Evolutionary conservation across 1,140 invertebrate genomes (phyloP).

Genomic region (Liolophura sinensis): DNA sequence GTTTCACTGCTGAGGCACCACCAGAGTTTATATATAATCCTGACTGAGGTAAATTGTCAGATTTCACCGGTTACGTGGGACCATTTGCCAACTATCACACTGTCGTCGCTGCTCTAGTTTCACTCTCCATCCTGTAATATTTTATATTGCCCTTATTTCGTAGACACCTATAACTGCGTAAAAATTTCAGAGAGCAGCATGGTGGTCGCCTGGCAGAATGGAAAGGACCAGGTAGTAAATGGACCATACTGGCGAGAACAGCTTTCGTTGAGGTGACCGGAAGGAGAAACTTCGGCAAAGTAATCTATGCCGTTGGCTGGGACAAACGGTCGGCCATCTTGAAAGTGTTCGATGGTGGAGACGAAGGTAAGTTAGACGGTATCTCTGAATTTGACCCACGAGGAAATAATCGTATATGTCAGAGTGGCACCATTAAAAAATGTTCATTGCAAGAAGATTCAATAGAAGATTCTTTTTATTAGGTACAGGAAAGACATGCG

Average conservation of each 20-base stretch:
- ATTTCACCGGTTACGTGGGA: too few relatives aligned
- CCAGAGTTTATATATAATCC: too few relatives aligned
- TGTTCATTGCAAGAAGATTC: too few relatives aligned
- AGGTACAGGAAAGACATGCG: constrained; percentile 11
- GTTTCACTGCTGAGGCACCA: too few relatives aligned
- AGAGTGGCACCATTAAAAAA: too few relatives aligned
- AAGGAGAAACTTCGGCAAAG: constrained; percentile 23
- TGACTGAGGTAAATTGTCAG: too few relatives aligned
- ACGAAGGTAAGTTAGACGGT: constrained; percentile 7
- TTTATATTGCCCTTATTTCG: too few relatives aligned
- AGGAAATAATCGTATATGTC: too few relatives aligned
- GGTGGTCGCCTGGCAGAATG: constrained; percentile 29
- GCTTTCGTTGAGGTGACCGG: constrained; percentile 31
- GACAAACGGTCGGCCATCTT: constrained; percentile 26
- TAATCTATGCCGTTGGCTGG: constrained; percentile 30
- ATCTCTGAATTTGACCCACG: not conserved
- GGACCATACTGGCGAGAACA: constrained; percentile 26
- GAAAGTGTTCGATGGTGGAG: constrained; percentile 23
- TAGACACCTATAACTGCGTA: not conserved
- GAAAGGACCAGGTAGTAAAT: constrained; percentile 23
- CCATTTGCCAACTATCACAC: too few relatives aligned
- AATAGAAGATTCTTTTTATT: too few relatives aligned
- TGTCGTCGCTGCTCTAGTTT: too few relatives aligned
- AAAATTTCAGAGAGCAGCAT: constrained; percentile 11
- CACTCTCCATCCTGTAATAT: too few relatives aligned